Evolutionary conservation across 2,888 invertebrate genomes (phyloP).

Genomic region (Minunthozetes semirufus): DNA sequence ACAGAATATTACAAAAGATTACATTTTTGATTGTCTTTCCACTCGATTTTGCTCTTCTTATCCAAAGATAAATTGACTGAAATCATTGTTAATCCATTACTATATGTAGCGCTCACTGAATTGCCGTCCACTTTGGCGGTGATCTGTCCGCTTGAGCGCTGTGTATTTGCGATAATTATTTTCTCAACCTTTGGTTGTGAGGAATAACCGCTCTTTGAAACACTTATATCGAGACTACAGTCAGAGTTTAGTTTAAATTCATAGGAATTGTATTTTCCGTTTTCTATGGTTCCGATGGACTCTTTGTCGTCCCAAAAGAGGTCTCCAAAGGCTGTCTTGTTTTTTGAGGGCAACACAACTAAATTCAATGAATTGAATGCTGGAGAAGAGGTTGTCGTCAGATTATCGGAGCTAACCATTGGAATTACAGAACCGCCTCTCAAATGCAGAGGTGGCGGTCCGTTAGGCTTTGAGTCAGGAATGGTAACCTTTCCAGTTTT

Average conservation of each 20-base stretch:
- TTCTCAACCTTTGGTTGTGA: too few species aligned
- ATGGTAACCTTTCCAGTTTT: constrained; percentile 51
- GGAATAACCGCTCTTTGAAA: too few species aligned
- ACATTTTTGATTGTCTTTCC: too few species aligned
- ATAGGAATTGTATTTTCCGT: constrained; percentile 22
- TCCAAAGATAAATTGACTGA: too few species aligned
- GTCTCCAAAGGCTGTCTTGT: constrained; percentile 38
- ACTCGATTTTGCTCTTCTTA: too few species aligned
- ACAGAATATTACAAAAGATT: too few species aligned
- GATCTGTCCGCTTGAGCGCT: too few species aligned
- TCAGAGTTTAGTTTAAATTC: neutral
- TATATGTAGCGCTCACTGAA: too few species aligned
- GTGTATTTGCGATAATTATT: too few species aligned
- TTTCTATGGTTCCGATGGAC: constrained; percentile 20
- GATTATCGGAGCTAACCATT: neutral
- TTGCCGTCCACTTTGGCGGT: too few species aligned
- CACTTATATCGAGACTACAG: neutral
- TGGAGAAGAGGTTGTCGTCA: neutral
- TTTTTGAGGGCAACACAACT: constrained; percentile 16
- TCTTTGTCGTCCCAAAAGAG: constrained; percentile 43
- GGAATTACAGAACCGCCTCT: constrained; percentile 68
- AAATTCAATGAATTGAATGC: neutral
- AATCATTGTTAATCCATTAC: too few species aligned
- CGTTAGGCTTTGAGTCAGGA: constrained; percentile 46
- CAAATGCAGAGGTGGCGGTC: constrained; percentile 42